Percentiles rank a stretch among this genome's conserved stretches.
These are phyloP conservation scores for Manis pentadactyla DNA, from an alignment of 2,797 vertebrate genomes.

Conservation along the genomic window DNA sequence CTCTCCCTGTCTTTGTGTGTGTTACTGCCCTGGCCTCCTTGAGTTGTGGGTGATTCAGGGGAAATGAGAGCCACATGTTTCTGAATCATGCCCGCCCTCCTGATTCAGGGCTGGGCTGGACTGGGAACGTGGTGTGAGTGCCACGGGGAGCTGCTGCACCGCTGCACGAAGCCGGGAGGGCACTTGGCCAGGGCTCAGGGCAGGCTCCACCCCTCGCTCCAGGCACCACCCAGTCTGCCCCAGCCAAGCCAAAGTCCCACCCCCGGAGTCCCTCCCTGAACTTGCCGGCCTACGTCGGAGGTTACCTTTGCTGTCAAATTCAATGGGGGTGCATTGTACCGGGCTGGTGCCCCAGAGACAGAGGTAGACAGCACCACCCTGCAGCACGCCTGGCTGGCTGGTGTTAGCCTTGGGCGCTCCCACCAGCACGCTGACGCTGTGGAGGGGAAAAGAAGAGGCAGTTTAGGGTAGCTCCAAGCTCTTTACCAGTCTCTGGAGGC, in stretches of 20 bases:
- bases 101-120: constrained; percentile 64
- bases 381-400: constrained; percentile 88
- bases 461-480: background rate
- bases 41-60: constrained; percentile 81
- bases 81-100: constrained; percentile 80
- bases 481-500: background rate
- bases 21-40: constrained; percentile 66
- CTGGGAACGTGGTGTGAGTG: constrained; percentile 62
- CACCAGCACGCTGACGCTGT: constrained; percentile 92
- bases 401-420: constrained; percentile 95
- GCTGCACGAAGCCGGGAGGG: background rate
- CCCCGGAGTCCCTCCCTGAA: background rate
- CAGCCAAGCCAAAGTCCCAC: background rate
- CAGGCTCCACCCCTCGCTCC: background rate
- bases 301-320: constrained; percentile 93
- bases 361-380: constrained; percentile 94
- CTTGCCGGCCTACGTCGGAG: background rate
- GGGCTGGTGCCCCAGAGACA: constrained; percentile 92
- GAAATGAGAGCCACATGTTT: constrained; percentile 84
- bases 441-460: constrained; percentile 22
- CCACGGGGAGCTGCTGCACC: constrained; percentile 44
- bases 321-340: constrained; percentile 85
- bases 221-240: background rate
- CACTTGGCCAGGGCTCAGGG: background rate
- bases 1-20: constrained; percentile 68